Conservation (phyloP, 2,113 vertebrate species). For the Terrapene triunguis region DNA sequence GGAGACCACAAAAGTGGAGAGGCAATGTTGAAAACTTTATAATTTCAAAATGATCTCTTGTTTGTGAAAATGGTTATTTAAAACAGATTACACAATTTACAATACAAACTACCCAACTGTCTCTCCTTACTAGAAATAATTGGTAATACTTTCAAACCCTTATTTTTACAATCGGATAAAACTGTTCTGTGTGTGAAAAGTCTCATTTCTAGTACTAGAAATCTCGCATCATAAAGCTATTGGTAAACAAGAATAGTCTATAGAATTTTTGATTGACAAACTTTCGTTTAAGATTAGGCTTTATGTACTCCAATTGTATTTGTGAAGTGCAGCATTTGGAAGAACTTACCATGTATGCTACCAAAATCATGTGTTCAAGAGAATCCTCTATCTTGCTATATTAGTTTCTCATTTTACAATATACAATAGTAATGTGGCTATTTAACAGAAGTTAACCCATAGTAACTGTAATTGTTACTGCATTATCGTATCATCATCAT, state of each 20-base stretch:
- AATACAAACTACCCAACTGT: background rate
- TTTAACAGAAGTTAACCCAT: rapidly evolving
- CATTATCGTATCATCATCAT: rapidly evolving
- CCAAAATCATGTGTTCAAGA: background rate
- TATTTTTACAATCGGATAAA: background rate
- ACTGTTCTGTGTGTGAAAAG: background rate
- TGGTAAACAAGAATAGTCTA: background rate
- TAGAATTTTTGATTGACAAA: background rate
- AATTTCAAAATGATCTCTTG: background rate
- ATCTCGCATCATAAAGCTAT: background rate
- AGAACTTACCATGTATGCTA: background rate
- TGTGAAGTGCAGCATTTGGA: background rate
- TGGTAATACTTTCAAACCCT: background rate
- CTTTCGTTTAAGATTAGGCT: background rate
- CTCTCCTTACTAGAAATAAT: background rate
- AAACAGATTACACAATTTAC: background rate
- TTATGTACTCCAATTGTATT: background rate
- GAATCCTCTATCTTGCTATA: background rate
- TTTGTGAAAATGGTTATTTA: background rate
- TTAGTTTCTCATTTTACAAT: background rate
- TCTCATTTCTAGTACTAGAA: background rate
- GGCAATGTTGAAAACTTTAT: background rate
- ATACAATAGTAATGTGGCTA: background rate
- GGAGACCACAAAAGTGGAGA: background rate
- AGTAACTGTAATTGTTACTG: background rate